Percentiles rank a stretch among this genome's conserved stretches.
Conservation (phyloP, 2,797 vertebrate species). For the Serranus cabrilla region DNA sequence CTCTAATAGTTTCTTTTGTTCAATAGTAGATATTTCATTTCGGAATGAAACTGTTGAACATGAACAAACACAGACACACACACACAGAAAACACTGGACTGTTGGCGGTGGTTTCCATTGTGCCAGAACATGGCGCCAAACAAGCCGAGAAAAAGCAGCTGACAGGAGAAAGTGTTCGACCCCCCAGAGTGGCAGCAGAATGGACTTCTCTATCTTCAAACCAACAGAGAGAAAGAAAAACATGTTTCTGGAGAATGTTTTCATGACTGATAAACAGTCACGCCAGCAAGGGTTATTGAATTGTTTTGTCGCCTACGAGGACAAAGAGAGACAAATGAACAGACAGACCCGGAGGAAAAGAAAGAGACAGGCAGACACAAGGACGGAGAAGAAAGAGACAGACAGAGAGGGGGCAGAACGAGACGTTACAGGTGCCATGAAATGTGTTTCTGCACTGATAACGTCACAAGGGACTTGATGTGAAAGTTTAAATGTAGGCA, state of each 20-base stretch:
- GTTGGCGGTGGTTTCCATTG: neutral
- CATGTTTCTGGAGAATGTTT: constrained; percentile 10
- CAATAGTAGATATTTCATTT: neutral
- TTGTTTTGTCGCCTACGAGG: constrained; percentile 16
- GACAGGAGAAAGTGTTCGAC: constrained; percentile 12
- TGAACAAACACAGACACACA: neutral
- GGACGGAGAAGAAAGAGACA: constrained; percentile 21
- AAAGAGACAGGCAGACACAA: constrained; percentile 3
- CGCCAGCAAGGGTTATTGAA: constrained; percentile 15
- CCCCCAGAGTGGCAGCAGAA: constrained; percentile 26
- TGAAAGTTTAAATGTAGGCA: neutral
- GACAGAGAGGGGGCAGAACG: neutral
- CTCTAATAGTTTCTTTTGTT: neutral
- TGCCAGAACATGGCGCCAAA: constrained; percentile 3
- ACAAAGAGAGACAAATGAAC: constrained; percentile 42
- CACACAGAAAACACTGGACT: neutral
- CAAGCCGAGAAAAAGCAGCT: constrained; percentile 16
- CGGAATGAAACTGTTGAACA: constrained; percentile 3
- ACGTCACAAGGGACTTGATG: neutral
- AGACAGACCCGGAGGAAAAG: constrained; percentile 29
- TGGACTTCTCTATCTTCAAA: constrained; percentile 43
- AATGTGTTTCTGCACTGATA: constrained; percentile 25
- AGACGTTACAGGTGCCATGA: neutral
- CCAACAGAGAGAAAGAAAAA: constrained; percentile 30
- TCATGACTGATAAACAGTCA: constrained; percentile 38